phyloP scores from a whole-genome alignment of 2,113 vertebrate genomes.

The Chroicocephalus ridibundus region DNA sequence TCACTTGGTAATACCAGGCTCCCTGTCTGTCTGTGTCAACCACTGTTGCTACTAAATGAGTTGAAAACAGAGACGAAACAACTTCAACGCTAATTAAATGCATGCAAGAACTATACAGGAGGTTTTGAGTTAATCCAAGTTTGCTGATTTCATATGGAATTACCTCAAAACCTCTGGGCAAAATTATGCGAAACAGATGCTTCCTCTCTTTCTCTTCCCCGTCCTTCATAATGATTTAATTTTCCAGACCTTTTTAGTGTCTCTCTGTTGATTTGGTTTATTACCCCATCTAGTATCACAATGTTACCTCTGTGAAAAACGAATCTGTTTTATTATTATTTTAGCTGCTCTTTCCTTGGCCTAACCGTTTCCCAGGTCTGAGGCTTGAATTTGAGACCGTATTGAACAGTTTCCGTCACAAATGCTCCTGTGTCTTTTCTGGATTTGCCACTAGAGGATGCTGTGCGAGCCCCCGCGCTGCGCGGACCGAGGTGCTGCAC shows the following conservation, averaged over 20 bases:
- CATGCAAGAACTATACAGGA: not conserved
- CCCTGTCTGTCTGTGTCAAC: not conserved
- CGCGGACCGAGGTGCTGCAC: rapidly evolving
- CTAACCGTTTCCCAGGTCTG: rapidly evolving
- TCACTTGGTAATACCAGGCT: not conserved
- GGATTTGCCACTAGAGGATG: not conserved
- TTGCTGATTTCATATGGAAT: not conserved
- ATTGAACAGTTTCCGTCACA: not conserved
- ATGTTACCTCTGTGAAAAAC: not conserved
- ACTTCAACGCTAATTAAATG: rapidly evolving
- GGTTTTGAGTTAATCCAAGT: not conserved
- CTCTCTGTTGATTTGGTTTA: not conserved
- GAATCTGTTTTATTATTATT: rapidly evolving
- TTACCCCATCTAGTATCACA: not conserved
- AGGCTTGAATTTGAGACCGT: not conserved
- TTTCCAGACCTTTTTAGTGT: not conserved
- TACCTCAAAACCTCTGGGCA: not conserved
- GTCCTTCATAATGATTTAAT: not conserved
- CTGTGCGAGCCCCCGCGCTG: rapidly evolving
- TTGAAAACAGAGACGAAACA: not conserved
- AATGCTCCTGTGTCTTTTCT: not conserved
- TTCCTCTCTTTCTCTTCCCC: not conserved
- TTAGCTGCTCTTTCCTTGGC: not conserved
- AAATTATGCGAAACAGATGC: not conserved
- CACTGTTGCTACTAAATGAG: not conserved